Evolutionary conservation across 2,113 vertebrate genomes (phyloP), one percentile per base, ranked within the genome.

Genomic region (Paracanthobrama guichenoti): DNA sequence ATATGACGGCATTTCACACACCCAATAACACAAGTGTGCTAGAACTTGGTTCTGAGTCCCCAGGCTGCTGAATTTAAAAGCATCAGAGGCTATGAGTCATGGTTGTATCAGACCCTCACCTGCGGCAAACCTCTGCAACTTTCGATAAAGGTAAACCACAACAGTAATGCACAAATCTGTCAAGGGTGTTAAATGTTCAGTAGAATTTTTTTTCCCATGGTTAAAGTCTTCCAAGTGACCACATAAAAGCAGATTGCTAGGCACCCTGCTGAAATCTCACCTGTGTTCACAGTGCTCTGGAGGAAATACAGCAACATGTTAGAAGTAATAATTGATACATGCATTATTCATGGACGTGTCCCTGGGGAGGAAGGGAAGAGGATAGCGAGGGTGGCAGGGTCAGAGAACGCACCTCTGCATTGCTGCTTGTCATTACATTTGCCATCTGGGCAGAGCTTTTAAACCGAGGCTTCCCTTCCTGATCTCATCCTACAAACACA

Each of bases 271-370:
- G 72, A 35, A 35, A 48, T 35, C 28, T 39, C 20, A 13, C 66
- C 7, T 71, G 10, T 10, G 50, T 81, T 75, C 75, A 73, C 66
- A 44, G 57, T 48, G 28, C 80, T 31, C 60, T 71, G 14, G 57
- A 81, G 80, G 67, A 76, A 85, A 86, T 81, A 81, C 71, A 39
- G 77, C 72, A 20, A 64, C 55, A 81, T 55, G 39, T 83, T 82
- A 76, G 82, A 86, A 88, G 83, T 85, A 84, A 88, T 88, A 85
- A 89, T 85, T 85, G 76, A 80, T 64, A 79, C 79, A 86, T 88
- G 77, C 59, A 89, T 89, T 83, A 86, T 86, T 86, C 85, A 89
- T 86, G 64, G 46, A 6, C 9, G 13, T 26, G 26, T 74, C 66
- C 53, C 79, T 14, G 16, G 72, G 24, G 44, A 62, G 66, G 73